A percentile compares a stretch with the other conserved stretches of the same genome.
phyloP scores from a whole-genome alignment of 2,113 vertebrate species.

The Petaurus breviceps region DNA sequence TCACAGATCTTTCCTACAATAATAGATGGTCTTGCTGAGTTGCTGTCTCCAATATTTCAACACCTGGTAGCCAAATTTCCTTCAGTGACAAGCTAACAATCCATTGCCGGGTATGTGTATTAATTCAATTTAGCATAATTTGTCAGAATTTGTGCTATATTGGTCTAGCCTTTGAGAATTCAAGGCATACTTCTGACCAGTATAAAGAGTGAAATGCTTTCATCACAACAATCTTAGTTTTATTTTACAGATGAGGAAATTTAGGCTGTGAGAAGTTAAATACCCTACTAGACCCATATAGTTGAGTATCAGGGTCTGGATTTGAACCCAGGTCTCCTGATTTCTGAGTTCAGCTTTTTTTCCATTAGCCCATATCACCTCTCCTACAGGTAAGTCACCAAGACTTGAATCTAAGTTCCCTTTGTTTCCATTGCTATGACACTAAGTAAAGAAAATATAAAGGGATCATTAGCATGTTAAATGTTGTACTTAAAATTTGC shows the following conservation, averaged over 20 bases:
- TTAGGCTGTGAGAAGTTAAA: background rate
- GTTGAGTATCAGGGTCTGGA: background rate
- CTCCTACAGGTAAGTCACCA: background rate
- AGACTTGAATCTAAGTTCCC: background rate
- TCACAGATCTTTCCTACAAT: background rate
- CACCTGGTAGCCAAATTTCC: background rate
- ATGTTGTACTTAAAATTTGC: background rate
- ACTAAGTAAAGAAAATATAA: background rate
- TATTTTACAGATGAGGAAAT: background rate
- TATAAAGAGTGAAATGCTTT: background rate
- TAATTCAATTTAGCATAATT: background rate
- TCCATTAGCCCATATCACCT: background rate
- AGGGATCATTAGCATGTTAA: background rate
- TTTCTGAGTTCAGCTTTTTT: background rate
- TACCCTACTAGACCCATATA: background rate
- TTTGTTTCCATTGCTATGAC: background rate
- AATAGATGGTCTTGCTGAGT: background rate
- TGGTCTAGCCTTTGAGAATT: background rate
- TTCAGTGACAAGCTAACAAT: background rate
- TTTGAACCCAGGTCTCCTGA: background rate
- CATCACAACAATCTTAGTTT: background rate
- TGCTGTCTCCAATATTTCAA: background rate
- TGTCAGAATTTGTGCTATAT: background rate
- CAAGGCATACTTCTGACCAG: background rate
- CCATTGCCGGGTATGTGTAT: background rate